Evolutionary conservation across 1,140 invertebrate genomes (phyloP).

Genomic region (Hylyphantes graminicola): DNA sequence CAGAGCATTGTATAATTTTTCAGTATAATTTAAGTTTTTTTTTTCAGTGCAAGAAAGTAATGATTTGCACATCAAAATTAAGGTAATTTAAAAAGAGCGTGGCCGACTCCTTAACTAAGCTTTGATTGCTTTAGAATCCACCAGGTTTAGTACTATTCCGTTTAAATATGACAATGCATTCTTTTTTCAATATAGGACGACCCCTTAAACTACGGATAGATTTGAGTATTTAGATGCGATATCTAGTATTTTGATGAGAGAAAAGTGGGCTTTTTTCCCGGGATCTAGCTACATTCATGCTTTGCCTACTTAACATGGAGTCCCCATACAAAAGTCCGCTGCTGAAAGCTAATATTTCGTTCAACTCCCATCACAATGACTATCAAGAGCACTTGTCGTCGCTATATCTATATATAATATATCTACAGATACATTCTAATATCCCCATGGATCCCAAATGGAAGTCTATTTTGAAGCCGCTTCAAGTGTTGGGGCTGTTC

Average conservation of each 20-base stretch:
- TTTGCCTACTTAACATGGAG: conserved; percentile 58
- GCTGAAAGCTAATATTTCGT: conserved; percentile 59
- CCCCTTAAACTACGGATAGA: conserved; percentile 3
- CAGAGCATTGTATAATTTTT: too few species aligned
- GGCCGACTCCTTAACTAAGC: too few species aligned
- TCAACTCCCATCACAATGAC: conserved; percentile 56
- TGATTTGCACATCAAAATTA: too few species aligned
- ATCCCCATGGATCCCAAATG: conserved; percentile 42
- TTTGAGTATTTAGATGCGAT: conserved; percentile 55
- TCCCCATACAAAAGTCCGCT: conserved; percentile 48
- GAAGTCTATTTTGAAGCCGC: conserved; percentile 55
- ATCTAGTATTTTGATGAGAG: conserved; percentile 56
- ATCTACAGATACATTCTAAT: conserved; percentile 44
- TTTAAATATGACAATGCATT: too few species aligned
- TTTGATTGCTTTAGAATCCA: too few species aligned
- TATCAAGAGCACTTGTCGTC: conserved; percentile 46
- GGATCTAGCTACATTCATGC: conserved; percentile 56
- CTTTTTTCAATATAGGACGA: neutral
- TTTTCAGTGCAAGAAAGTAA: too few species aligned
- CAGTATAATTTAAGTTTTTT: too few species aligned
- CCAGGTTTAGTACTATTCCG: too few species aligned
- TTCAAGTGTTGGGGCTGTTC: conserved; percentile 1
- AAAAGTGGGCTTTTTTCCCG: conserved; percentile 47
- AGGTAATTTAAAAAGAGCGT: too few species aligned
- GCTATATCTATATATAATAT: conserved; percentile 52